Evolutionary conservation across 2,888 invertebrate species (phyloP), one percentile per base, ranked within the genome.

Genomic region (Griposia aprilina): DNA sequence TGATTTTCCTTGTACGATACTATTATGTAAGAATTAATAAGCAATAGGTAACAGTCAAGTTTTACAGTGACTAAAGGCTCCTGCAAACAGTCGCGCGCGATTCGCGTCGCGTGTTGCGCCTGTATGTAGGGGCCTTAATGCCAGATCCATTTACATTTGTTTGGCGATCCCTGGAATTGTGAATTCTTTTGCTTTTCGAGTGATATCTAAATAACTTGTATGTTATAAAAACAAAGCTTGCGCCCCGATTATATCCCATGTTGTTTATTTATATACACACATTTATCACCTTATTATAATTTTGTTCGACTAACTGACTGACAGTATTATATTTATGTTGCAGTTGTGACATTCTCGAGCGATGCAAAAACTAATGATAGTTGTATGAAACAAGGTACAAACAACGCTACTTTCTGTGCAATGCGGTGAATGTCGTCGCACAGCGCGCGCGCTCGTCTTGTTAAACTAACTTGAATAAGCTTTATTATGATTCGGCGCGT

Each of bases 281-380:
- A 60, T 63, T 59, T 81, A 76, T 79, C 36, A 69, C 41, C 11
- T 65, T 78, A 76, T 17, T 60, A 73, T 80, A 76, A n/a, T n/a
- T n/a, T n/a, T 79, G 68, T 80, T 72, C 62, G 84, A 89, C 91
- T 84, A 87, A 89, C 90, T 30, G 88, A 89, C 88, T 90, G 90
- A 90, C 89, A 78, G 76, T 86, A 83, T 82, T 89, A 82, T 91
- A 90, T 93, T 94, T 94, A 91, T 92, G 92, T 96, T 95, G 71
- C 95, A 96, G 94, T 95, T 92, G 96, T 96, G 93, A 96, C 95
- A 88, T 96, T 96, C 93, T 95, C 95, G 91, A 93, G 93, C 89
- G 96, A 95, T 90, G 94, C 94, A 83, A 94, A 94, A 91, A 87
- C 90, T 90, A 94, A 90, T 88, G 91, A 91, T 92, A 91, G 91